phyloP scores from a whole-genome alignment of 1,140 invertebrate genomes.

The Neodiprion fabricii region DNA sequence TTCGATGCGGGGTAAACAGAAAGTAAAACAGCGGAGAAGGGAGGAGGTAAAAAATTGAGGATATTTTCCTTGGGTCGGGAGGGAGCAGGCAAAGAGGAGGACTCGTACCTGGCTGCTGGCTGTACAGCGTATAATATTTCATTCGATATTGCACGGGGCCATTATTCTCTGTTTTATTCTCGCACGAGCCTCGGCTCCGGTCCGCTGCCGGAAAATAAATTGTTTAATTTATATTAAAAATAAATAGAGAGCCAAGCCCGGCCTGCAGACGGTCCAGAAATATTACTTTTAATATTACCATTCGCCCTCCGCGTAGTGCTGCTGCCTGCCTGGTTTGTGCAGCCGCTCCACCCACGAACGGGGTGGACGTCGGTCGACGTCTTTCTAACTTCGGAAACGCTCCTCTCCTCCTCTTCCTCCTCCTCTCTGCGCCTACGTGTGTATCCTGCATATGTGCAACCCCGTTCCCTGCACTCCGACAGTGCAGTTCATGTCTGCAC shows the following conservation, averaged over 20 bases:
- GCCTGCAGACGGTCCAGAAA: conserved; percentile 47
- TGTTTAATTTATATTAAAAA: conserved; percentile 61
- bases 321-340: neutral
- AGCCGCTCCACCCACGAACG: neutral
- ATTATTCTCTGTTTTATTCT: conserved; percentile 54
- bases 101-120: conserved; percentile 6
- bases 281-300: conserved; percentile 56
- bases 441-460: conserved; percentile 11
- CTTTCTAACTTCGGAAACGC: too few relatives aligned
- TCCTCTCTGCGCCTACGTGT: conserved; percentile 9
- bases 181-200: conserved; percentile 17
- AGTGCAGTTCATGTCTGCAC: conserved; percentile 20
- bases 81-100: neutral
- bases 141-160: conserved; percentile 53
- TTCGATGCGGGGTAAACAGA: neutral
- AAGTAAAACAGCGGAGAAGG: neutral
- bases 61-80: neutral
- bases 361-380: too few relatives aligned
- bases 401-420: conserved; percentile 5
- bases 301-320: conserved; percentile 26
- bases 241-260: conserved; percentile 46
- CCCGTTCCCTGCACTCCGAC: conserved; percentile 23
- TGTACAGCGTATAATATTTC: conserved; percentile 48
- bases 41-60: neutral
- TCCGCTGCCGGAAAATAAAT: conserved; percentile 44